Conservation (phyloP, 2,888 invertebrate species). For the Piscicola geometra region DNA sequence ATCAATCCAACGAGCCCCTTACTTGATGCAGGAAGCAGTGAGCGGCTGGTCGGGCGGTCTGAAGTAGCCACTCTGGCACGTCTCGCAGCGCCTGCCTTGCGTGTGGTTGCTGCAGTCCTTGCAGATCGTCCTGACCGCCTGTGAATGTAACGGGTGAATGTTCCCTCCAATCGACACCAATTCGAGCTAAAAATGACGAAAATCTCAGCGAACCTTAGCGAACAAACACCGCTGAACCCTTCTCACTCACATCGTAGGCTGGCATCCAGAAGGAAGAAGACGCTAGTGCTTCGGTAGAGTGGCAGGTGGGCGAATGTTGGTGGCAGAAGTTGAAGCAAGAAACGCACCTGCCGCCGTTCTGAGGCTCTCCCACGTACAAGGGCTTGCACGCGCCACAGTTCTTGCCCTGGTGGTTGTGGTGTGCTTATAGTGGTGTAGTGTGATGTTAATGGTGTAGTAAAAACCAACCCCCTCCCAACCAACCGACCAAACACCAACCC, state of each 20-base stretch:
- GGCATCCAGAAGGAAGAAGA: background rate
- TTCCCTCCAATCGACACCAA: background rate
- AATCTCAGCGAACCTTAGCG: background rate
- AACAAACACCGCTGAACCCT: no score
- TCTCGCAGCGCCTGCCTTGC: constrained; percentile 47
- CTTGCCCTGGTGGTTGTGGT: constrained; percentile 33
- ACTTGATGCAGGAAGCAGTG: constrained; percentile 51
- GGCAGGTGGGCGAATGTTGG: constrained; percentile 66
- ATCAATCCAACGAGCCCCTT: constrained; percentile 18
- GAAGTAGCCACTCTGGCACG: constrained; percentile 62
- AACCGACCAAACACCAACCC: constrained; percentile 40
- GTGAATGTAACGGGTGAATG: no score
- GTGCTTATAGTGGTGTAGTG: no score
- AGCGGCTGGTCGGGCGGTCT: constrained; percentile 63
- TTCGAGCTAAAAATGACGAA: background rate
- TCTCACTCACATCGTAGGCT: no score
- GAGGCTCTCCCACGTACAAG: constrained; percentile 83
- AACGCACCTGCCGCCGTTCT: constrained; percentile 74
- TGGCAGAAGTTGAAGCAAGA: constrained; percentile 84
- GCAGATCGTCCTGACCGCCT: constrained; percentile 66
- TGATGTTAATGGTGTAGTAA: no score
- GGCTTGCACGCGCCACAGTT: constrained; percentile 86
- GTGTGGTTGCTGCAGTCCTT: constrained; percentile 71
- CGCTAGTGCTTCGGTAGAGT: constrained; percentile 34
- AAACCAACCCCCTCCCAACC: background rate